These are phyloP conservation scores for Ormyrus nitidulus DNA, from an alignment of 2,888 invertebrate species.

Conservation along the genomic window DNA sequence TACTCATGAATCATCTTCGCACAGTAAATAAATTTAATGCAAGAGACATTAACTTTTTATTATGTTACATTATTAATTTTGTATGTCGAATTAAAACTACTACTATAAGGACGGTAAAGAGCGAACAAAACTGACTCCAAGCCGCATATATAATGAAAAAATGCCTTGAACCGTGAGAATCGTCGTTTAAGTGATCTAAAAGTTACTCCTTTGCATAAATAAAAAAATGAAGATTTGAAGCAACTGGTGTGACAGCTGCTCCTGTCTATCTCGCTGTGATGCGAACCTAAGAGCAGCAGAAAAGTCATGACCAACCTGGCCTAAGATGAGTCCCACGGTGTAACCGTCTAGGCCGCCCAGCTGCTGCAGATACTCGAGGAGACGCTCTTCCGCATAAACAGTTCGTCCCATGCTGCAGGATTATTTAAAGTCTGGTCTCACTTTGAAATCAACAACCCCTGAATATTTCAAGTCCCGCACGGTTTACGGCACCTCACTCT, in stretches of 20 bases:
- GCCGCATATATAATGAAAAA: too few species aligned
- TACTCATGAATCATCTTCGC: too few species aligned
- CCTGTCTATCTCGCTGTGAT: background rate
- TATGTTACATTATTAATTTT: constrained; percentile 13
- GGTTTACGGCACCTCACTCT: background rate
- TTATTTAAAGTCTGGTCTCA: background rate
- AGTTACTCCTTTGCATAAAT: background rate
- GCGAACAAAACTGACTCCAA: too few species aligned
- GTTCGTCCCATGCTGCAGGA: constrained; percentile 80
- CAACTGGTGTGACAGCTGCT: constrained; percentile 60
- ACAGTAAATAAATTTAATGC: too few species aligned
- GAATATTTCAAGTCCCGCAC: background rate
- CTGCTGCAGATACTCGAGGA: constrained; percentile 82
- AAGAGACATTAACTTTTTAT: too few species aligned
- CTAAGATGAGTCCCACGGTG: constrained; percentile 86
- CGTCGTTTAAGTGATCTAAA: too few species aligned
- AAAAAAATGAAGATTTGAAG: constrained; percentile 25
- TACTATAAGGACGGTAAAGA: too few species aligned
- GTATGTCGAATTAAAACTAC: too few species aligned
- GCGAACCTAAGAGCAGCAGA: constrained; percentile 52
- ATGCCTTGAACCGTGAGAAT: too few species aligned
- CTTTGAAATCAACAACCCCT: background rate
- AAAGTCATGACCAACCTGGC: constrained; percentile 80
- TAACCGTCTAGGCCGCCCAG: constrained; percentile 81
- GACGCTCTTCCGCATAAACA: constrained; percentile 82